These are phyloP conservation scores for Protaetia brevitarsis DNA, from an alignment of 1,140 invertebrate species.

Conservation along the genomic window DNA sequence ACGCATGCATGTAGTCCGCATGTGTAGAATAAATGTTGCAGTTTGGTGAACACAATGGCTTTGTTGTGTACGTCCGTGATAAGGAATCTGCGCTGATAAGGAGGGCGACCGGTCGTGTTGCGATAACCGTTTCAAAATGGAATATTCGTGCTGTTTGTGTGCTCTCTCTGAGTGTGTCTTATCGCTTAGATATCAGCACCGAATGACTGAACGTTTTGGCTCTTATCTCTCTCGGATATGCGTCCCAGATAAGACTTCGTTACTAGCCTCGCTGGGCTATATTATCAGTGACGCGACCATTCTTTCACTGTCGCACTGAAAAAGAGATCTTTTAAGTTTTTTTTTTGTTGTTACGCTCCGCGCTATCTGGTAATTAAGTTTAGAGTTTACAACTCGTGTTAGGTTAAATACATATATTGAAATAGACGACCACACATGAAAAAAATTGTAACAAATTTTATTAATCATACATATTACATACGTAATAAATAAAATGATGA, in stretches of 20 bases:
- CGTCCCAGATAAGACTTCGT: slow-evolving; percentile 20
- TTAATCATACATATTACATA: no score
- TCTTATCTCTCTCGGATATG: slow-evolving; percentile 31
- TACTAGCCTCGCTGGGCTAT: slow-evolving; percentile 4
- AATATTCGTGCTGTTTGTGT: slow-evolving; percentile 45
- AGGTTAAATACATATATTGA: no score
- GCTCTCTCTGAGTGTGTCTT: slow-evolving; percentile 27
- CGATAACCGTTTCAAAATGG: slow-evolving; percentile 45
- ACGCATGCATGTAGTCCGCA: no score
- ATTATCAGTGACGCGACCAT: slow-evolving; percentile 17
- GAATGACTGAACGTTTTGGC: slow-evolving; percentile 39
- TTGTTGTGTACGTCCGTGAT: slow-evolving; percentile 43
- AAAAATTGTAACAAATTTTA: no score
- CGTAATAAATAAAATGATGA: no score
- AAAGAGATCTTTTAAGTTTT: slow-evolving; percentile 13
- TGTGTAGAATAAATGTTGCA: slow-evolving; percentile 20
- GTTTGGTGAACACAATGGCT: slow-evolving; percentile 37
- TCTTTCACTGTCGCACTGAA: background rate
- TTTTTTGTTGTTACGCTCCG: slow-evolving; percentile 1
- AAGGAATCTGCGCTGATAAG: slow-evolving; percentile 44
- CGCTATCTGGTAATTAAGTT: slow-evolving; percentile 14
- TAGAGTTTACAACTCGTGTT: background rate
- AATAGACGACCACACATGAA: no score
- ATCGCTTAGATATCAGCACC: slow-evolving; percentile 37
- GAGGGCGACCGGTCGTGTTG: slow-evolving; percentile 41